Evolutionary conservation across 2,113 vertebrate species (phyloP).

Genomic region (Mormyrus lacerda): DNA sequence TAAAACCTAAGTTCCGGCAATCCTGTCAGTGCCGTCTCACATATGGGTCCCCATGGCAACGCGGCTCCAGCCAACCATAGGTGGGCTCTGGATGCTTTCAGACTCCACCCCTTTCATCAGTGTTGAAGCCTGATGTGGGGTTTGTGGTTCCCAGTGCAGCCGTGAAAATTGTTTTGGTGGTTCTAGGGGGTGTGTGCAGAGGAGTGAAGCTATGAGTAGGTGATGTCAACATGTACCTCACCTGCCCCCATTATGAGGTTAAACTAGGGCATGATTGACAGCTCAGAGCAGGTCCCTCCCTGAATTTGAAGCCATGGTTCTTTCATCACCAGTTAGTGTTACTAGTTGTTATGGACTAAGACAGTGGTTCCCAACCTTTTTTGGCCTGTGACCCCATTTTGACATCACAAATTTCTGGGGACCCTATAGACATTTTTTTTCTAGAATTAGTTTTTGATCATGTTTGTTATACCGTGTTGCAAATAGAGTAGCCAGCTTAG

Average conservation of each 20-base stretch:
- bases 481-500: too few species aligned
- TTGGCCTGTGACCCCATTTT: too few species aligned
- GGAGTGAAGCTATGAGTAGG: neutral
- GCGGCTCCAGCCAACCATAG: neutral
- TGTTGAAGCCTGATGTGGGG: neutral
- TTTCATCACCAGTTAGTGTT: neutral
- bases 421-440: too few species aligned
- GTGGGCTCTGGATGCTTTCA: neutral
- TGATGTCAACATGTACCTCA: neutral
- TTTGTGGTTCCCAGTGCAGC: neutral
- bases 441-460: too few species aligned
- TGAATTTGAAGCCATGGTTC: neutral
- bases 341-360: neutral
- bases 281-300: neutral
- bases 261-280: neutral
- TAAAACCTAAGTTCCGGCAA: neutral
- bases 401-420: too few species aligned
- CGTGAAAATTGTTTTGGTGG: neutral
- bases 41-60: conserved; percentile 4
- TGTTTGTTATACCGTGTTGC: too few species aligned
- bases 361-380: too few species aligned
- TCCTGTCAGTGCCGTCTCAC: neutral
- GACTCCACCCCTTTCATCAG: neutral
- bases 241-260: neutral
- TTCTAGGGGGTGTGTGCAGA: neutral